Evolutionary conservation across 1,140 invertebrate species (phyloP).

Genomic region (Ectropis grisescens): DNA sequence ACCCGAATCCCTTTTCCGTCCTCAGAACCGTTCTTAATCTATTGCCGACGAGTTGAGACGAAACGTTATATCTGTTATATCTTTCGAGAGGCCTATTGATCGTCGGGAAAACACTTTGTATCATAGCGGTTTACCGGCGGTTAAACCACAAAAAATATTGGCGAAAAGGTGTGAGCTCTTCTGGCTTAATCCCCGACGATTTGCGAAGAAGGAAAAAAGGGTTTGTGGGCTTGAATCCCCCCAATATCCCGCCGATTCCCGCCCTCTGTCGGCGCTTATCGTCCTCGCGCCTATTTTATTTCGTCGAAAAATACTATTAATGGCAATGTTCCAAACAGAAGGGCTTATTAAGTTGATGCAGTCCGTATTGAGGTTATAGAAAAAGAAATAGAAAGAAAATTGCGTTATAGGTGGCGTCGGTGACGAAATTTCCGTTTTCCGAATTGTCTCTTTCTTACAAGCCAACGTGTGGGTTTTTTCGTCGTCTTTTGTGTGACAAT

Average conservation of each 20-base stretch:
- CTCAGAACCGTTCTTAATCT: slow-evolving; percentile 10
- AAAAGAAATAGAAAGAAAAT: too few relatives aligned
- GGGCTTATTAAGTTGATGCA: slow-evolving; percentile 18
- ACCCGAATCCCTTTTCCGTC: slow-evolving; percentile 14
- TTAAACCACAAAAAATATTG: slow-evolving; percentile 56
- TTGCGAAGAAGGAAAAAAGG: slow-evolving; percentile 63
- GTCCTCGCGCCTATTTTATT: slow-evolving; percentile 45
- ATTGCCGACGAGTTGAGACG: slow-evolving; percentile 7
- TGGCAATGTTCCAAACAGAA: slow-evolving; percentile 29
- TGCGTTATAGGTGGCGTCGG: too few relatives aligned
- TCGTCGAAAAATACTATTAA: slow-evolving; percentile 35
- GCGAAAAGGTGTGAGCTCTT: slow-evolving; percentile 55
- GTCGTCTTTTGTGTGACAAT: too few relatives aligned
- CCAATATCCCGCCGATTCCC: slow-evolving; percentile 39
- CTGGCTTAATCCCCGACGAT: slow-evolving; percentile 60
- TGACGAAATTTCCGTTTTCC: too few relatives aligned
- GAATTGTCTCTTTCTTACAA: too few relatives aligned
- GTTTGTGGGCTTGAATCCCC: slow-evolving; percentile 40
- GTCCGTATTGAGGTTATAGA: slow-evolving; percentile 19
- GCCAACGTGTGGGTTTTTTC: too few relatives aligned
- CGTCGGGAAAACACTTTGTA: slow-evolving; percentile 36
- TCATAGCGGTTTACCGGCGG: slow-evolving; percentile 32
- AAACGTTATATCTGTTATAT: slow-evolving; percentile 12
- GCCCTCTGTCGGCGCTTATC: slow-evolving; percentile 43
- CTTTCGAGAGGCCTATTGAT: slow-evolving; percentile 29